Evolutionary conservation across 2,113 vertebrate genomes (phyloP).

Genomic region (Lophotis ruficrista): DNA sequence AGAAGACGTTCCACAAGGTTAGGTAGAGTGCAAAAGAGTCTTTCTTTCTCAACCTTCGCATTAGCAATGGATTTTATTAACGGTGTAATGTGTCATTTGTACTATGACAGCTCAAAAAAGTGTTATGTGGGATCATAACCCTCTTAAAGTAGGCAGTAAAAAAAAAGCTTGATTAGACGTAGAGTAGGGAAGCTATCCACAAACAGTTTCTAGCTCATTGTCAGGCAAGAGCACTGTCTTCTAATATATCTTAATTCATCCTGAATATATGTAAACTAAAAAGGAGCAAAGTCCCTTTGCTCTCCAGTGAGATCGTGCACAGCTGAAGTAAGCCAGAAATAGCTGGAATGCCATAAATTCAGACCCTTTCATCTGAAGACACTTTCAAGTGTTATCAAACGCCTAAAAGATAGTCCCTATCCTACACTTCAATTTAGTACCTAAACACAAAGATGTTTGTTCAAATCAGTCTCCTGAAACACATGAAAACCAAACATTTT

Average conservation of each 20-base stretch:
- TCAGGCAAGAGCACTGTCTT: background rate
- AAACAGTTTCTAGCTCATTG: background rate
- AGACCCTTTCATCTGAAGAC: background rate
- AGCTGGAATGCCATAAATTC: background rate
- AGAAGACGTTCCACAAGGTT: background rate
- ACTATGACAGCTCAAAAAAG: background rate
- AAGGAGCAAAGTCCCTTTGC: background rate
- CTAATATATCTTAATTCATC: background rate
- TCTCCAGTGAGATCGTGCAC: background rate
- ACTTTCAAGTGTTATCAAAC: background rate
- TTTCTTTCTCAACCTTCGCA: background rate
- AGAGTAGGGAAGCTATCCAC: background rate
- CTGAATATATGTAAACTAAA: background rate
- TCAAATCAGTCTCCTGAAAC: background rate
- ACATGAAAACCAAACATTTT: background rate
- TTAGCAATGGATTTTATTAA: background rate
- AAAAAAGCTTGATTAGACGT: background rate
- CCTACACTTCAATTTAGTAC: background rate
- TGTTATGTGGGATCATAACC: background rate
- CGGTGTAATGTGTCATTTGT: background rate
- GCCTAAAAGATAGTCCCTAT: background rate
- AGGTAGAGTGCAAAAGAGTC: background rate
- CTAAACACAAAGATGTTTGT: background rate
- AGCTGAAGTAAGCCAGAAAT: background rate
- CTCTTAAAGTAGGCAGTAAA: background rate